These are phyloP conservation scores for Tragopan temminckii DNA, from an alignment of 2,797 vertebrate species.

Conservation along the genomic window DNA sequence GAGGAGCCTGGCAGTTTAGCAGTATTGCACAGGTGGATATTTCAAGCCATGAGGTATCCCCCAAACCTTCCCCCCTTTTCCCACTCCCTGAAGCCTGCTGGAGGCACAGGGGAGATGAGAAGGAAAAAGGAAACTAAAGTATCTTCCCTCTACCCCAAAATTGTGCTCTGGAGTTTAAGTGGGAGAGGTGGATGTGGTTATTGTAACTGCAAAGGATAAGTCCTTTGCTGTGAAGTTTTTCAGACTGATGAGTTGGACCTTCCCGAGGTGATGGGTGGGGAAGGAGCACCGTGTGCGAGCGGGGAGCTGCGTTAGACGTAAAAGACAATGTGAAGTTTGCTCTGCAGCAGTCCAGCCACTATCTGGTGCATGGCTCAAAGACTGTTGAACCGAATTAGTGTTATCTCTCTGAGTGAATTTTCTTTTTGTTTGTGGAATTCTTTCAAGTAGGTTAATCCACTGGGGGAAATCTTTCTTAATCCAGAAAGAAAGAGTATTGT, in stretches of 20 bases:
- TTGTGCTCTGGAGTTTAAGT: background rate
- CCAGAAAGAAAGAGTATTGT: conserved; percentile 42
- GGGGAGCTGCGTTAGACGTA: background rate
- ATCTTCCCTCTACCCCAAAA: background rate
- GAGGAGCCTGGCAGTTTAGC: background rate
- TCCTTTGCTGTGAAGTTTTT: background rate
- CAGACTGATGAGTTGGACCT: background rate
- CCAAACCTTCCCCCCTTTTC: background rate
- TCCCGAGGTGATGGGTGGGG: background rate
- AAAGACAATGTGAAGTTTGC: conserved; percentile 26
- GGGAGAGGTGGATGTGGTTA: background rate
- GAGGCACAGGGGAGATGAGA: background rate
- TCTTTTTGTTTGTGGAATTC: conserved; percentile 60
- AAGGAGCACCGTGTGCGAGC: background rate
- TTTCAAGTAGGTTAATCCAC: conserved; percentile 62
- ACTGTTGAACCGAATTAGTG: conserved; percentile 4
- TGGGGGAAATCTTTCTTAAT: conserved; percentile 43
- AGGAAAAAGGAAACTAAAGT: background rate
- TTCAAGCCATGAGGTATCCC: conserved; percentile 47
- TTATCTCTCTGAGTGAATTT: conserved; percentile 50
- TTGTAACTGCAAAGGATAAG: background rate
- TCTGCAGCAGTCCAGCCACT: conserved; percentile 59
- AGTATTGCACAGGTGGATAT: conserved; percentile 32
- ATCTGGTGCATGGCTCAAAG: conserved; percentile 1
- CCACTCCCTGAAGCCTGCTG: background rate